These are phyloP conservation scores for Turritopsis dohrnii DNA, from an alignment of 30 jellyfish, hydroid and myxozoan genomes.

Conservation along the genomic window DNA sequence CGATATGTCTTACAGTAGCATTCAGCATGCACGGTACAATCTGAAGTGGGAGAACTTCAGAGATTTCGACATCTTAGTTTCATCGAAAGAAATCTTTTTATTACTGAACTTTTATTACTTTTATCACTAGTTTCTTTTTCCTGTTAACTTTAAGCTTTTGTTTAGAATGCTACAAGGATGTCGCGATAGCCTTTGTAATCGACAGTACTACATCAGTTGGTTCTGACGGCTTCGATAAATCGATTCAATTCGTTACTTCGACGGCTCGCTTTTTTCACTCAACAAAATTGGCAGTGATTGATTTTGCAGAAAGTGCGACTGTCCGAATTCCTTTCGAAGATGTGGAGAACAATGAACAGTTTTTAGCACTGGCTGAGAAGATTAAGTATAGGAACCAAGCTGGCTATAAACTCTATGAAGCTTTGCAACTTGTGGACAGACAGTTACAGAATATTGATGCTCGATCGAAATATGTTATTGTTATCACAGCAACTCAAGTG, in stretches of 20 bases:
- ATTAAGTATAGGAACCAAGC: conserved; percentile 28
- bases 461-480: conserved; percentile 45
- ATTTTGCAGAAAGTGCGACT: conserved; percentile 36
- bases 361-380: conserved; percentile 15
- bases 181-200: conserved; percentile 41
- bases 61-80: too few relatives aligned
- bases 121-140: too few relatives aligned
- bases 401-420: conserved; percentile 38
- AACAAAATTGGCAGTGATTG: conserved; percentile 48
- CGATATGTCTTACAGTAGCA: too few relatives aligned
- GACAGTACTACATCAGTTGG: conserved; percentile 57
- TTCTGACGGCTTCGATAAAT: conserved; percentile 56
- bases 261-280: conserved; percentile 47
- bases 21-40: too few relatives aligned
- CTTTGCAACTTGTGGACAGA: conserved; percentile 29
- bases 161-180: conserved; percentile 51
- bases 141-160: not conserved
- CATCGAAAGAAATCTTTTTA: too few relatives aligned
- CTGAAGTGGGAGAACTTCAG: too few relatives aligned
- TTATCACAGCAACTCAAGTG: conserved; percentile 34
- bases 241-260: conserved; percentile 47
- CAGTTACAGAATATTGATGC: conserved; percentile 1
- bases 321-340: conserved; percentile 23
- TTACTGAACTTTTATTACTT: too few relatives aligned
- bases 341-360: conserved; percentile 23